phyloP scores from a whole-genome alignment of 1,140 invertebrate genomes.

The Drosophila nigrodunni region DNA sequence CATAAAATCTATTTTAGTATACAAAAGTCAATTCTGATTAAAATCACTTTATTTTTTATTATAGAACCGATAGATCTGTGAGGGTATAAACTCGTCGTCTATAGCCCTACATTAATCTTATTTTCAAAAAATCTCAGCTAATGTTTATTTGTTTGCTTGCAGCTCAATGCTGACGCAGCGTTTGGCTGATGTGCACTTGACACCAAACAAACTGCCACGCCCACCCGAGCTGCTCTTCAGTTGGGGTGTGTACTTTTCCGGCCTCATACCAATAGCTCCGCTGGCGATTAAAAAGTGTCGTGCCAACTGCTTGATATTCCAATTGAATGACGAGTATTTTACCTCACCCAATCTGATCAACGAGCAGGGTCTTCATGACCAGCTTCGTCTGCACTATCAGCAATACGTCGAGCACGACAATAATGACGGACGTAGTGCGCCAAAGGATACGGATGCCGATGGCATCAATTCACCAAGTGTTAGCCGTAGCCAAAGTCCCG shows the following conservation, averaged over 20 bases:
- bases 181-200: constrained; percentile 40
- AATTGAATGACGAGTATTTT: constrained; percentile 94
- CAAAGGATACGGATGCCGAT: constrained; percentile 30
- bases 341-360: constrained; percentile 86
- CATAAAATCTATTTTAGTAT: too few species aligned
- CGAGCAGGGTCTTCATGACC: constrained; percentile 59
- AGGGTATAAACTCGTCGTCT: too few species aligned
- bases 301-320: constrained; percentile 93
- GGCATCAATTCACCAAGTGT: constrained; percentile 66
- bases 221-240: constrained; percentile 88
- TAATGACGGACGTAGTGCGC: constrained; percentile 29
- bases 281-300: constrained; percentile 86
- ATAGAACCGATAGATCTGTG: too few species aligned
- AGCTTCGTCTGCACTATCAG: constrained; percentile 69
- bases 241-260: constrained; percentile 94
- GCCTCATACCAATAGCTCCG: constrained; percentile 89
- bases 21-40: too few species aligned
- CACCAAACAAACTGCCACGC: constrained; percentile 48
- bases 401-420: constrained; percentile 54
- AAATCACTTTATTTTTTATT: too few species aligned
- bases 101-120: not conserved
- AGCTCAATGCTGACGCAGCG: constrained; percentile 43
- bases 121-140: not conserved
- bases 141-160: constrained; percentile 22
- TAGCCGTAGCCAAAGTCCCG: constrained; percentile 64